Base-by-base conservation (phyloP, 1,140 invertebrate genomes). In the Plectrocnemia conspersa region DNA sequence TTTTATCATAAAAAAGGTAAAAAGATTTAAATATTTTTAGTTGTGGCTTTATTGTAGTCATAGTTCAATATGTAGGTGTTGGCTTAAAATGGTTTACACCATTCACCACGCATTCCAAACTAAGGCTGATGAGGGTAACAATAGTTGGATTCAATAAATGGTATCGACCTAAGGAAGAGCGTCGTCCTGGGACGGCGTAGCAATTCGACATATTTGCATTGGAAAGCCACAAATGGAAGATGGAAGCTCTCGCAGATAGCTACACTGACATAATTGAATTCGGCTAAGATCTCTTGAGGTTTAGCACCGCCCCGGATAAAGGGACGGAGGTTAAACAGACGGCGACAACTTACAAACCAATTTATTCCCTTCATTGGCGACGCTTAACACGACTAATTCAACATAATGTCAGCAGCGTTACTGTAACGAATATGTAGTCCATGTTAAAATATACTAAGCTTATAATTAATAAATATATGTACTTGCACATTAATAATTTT, bases 191-290 rank as follows among this genome's bases (percentile, higher is more conserved):
- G n/a, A n/a, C n/a, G n/a, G n/a, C n/a, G n/a, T 29, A 29, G 35
- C 35, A 15, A 38, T 38, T 38, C 35, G 35, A 38, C 35, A 38
- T 38, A 38, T 38, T 38, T 38, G 35, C 35, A 38, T 38, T 38
- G 18, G 35, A 38, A 38, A 15, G 10, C 27, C 35, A 15, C 35
- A 38, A 38, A 38, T 38, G 35, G 35, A 16, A 13, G 15, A 38
- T 38, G 35, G 35, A 16, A 13, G 15, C 35, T 7, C 15, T 6
- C 35, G 18, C 7, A 38, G 5, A 16, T 42, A 21, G 15, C 36
- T 50, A 50, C 47, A 35, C n/a, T 25, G 33, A 25, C 47, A 50
- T 50, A 50, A 50, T 50, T 50, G 47, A 35, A 50, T 50, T 50
- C 47, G 47, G 19, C 19, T 16, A 19, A 29, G 47, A 50, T 50